A percentile compares a stretch with the other conserved stretches of the same genome.
phyloP scores from a whole-genome alignment of 2,797 vertebrate genomes.

The Champsocephalus esox region DNA sequence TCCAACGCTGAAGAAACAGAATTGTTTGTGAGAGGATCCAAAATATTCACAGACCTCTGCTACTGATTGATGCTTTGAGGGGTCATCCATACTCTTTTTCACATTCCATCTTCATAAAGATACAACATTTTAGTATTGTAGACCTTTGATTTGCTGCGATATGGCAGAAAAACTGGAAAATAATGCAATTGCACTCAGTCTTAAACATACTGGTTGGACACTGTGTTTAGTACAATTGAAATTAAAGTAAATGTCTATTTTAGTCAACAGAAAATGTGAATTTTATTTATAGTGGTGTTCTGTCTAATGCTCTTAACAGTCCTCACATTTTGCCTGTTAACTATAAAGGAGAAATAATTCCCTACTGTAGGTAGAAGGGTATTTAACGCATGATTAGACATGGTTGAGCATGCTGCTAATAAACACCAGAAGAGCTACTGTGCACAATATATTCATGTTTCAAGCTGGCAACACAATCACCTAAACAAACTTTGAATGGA shows the following conservation, averaged over 20 bases:
- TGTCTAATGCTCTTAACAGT: constrained; percentile 49
- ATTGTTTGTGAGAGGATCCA: constrained; percentile 20
- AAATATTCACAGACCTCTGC: constrained; percentile 19
- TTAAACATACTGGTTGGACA: constrained; percentile 29
- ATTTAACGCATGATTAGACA: constrained; percentile 71
- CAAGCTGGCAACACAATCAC: constrained; percentile 21
- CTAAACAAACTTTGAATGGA: constrained; percentile 23
- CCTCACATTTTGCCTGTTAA: constrained; percentile 65
- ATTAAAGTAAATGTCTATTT: constrained; percentile 20
- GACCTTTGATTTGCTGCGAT: constrained; percentile 40
- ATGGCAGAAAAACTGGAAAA: constrained; percentile 47
- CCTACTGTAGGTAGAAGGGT: constrained; percentile 37
- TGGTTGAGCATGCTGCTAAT: constrained; percentile 65
- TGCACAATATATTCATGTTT: constrained; percentile 29
- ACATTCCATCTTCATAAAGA: constrained; percentile 46
- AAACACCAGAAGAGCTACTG: constrained; percentile 43
- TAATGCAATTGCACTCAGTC: constrained; percentile 38
- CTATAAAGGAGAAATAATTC: constrained; percentile 26
- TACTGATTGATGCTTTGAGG: constrained; percentile 46
- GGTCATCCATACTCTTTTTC: constrained; percentile 37
- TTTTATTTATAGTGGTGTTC: constrained; percentile 34
- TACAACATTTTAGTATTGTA: constrained; percentile 26
- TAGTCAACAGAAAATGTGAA: constrained; percentile 22
- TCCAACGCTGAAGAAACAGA: constrained; percentile 16
- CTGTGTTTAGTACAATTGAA: constrained; percentile 27